Base-by-base conservation (phyloP, 2,888 invertebrate genomes). In the Drosophila fulvimacula region DNA sequence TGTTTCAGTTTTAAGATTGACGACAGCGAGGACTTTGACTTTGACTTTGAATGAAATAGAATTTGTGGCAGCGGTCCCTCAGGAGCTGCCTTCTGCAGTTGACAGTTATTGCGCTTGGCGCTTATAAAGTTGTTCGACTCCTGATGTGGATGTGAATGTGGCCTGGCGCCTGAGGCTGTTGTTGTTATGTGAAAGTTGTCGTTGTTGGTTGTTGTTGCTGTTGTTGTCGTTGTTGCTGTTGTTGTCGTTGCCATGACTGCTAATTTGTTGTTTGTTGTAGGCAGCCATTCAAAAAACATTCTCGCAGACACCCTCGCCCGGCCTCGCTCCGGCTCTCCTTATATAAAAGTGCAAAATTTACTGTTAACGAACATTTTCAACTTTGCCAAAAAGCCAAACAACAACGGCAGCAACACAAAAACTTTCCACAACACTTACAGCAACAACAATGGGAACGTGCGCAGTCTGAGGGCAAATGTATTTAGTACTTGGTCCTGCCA, bases 341-440 rank as follows among this genome's bases (percentile, higher is more conserved):
- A 55, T 69, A 71, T 64, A 69, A 74, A 73, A 88, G 84, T 83
- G 87, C 77, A 85, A 82, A 87, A 83, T 86, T 82, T 80, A 79
- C 86, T 86, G 88, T 86, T 86, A 86, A 86, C 86, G 82, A 75
- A 82, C 82, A 83, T 84, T 85, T 80, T 88, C 81, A 86, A 83
- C 84, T 82, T 86, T 77, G 87, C 84, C 84, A 88, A 88, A 88
- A 89, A 89, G 87, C 83, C 89, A 85, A 88, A 88, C 83, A 85
- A 85, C 84, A 81, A 81, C 73, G 81, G 79, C 85, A 84, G 72
- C 84, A 86, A 84, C 88, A 87, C 88, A 84, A 73, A 87, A 87
- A 89, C 80, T 86, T 88, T 85, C 74, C 79, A 83, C 75, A 86
- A 75, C 82, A 88, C 81, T 84, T 83, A 76, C 76, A 74, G 69